Percentiles rank a stretch among this genome's conserved stretches.
These are phyloP conservation scores for Acrossocheilus fasciatus DNA, from an alignment of 2,797 vertebrate genomes.

Conservation along the genomic window DNA sequence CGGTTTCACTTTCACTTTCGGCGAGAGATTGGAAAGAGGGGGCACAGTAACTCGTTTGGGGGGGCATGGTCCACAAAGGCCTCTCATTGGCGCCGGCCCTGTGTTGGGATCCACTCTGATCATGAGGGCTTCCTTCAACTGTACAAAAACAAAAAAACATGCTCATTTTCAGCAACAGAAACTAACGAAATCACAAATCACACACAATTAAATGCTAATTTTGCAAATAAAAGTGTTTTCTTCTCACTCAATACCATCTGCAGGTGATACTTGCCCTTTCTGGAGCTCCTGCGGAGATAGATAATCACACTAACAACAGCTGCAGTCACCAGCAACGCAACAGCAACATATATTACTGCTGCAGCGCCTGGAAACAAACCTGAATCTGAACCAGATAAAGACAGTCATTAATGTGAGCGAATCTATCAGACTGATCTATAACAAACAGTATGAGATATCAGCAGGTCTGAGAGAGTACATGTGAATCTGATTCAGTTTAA, in stretches of 20 bases:
- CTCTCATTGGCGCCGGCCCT: too few species aligned
- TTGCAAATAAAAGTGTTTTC: not conserved
- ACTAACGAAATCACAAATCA: not conserved
- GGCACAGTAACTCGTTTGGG: rapidly evolving
- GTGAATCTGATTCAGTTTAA: not conserved
- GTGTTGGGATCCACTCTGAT: too few species aligned
- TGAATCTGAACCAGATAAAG: not conserved
- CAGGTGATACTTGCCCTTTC: not conserved
- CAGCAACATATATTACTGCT: not conserved
- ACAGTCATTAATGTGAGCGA: not conserved
- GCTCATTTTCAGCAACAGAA: too few species aligned
- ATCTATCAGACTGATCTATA: not conserved
- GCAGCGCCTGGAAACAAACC: not conserved
- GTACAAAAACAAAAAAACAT: too few species aligned
- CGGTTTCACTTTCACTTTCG: too few species aligned
- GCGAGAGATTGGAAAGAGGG: too few species aligned
- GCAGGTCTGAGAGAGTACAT: not conserved
- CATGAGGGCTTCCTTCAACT: too few species aligned
- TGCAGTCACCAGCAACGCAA: not conserved
- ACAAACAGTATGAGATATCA: not conserved
- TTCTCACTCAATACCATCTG: not conserved
- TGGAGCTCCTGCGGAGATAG: rapidly evolving
- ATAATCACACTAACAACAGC: not conserved
- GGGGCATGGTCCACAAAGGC: too few species aligned
- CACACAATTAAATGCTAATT: not conserved